Evolutionary conservation across 2,113 vertebrate species (phyloP), one percentile per base, ranked within the genome.

Genomic region (Sander lucioperca): DNA sequence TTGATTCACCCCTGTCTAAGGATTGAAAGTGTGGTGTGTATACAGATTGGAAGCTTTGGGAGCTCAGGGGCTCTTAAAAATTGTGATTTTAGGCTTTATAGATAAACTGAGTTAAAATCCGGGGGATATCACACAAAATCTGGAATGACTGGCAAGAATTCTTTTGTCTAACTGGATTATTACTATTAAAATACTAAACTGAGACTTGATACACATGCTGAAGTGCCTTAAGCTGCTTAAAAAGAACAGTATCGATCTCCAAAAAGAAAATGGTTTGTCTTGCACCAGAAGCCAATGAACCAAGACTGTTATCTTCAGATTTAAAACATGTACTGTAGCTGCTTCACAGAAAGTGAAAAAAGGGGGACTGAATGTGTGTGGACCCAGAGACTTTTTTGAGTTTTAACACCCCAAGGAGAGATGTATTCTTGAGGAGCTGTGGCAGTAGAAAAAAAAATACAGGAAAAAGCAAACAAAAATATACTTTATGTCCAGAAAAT

Each of bases 401-500:
- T 63, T 69, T 30, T 58, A 21, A 36, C 48, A 47, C 27, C 53
- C 54, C 2, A 6, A 45, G 39, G 25, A 63, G 39, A 59, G 43
- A 16, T 51, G 57, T 47, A 16, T 67, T 69, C 10, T 33, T 23
- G 45, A 68, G 39, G 33, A 65, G 53, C 21, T 10, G 11, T 59
- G 53, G 58, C 15, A 50, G 15, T 18, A 11, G 33, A 69, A 62
- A 74, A 72, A 64, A 50, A 33, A 8, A 33, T 33, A 33, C 8
- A 39, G 8, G 36, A 43, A 43, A 43, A 11, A 43, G 39, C 39
- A 43, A 2, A 43, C 39, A 43, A 43, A 43, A 43, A 43, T 43
- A 43, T 2, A 63, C 18, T 63, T 54, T n/a, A 64, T 82, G 63
- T 43, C 58, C 1, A 56, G 47, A 63, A 72, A 78, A 58, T 59